Base-by-base conservation (phyloP, 2,113 vertebrate genomes). In the Planiliza haematocheilus region DNA sequence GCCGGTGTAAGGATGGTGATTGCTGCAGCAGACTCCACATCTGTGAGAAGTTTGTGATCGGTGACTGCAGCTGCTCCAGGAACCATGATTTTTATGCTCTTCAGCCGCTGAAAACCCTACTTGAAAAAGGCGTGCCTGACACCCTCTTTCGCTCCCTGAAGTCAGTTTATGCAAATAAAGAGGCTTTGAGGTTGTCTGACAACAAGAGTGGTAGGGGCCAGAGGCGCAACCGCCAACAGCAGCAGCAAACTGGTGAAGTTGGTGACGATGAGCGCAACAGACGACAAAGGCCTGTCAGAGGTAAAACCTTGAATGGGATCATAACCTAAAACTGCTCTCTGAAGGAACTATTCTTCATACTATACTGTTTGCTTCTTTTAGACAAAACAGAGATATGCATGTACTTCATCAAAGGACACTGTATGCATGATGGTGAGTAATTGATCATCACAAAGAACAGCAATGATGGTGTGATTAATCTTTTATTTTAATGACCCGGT, bases 371-470 rank as follows among this genome's bases (percentile, higher is more conserved):
- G 43, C 52, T 73, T 74, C 51, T 34, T 53, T 43, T 17, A 94
- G 93, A 92, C 60, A 93, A 92, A 88, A 92, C 75, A 0, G 93
- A 90, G 74, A 93, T 94, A 43, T 94, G 94, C 70, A 73, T 93
- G 84, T 93, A 61, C 80, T 94, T 89, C 80, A 80, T 94, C n/a
- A 94, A 91, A 83, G 91, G 91, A 50, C 12, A 13, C 64, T 94
- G 94, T 66, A 89, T 4, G 17, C 74, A 94, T 16, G 81, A 70
- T 0, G 93, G 93, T 94, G 77, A 89, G 91, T 20, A 12, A 18
- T 12, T 1, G 9, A 37, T 8, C 24, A 5, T 30, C 24, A 30
- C 24, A 8, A 24, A 7, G 24, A 30, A 3, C 24, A 4, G 1
- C 4, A n/a, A 8, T 16, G 14, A 24, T 4, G 2, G 2, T 30